These are phyloP conservation scores for Sylvia atricapilla DNA, from an alignment of 2,113 vertebrate species.

Conservation along the genomic window DNA sequence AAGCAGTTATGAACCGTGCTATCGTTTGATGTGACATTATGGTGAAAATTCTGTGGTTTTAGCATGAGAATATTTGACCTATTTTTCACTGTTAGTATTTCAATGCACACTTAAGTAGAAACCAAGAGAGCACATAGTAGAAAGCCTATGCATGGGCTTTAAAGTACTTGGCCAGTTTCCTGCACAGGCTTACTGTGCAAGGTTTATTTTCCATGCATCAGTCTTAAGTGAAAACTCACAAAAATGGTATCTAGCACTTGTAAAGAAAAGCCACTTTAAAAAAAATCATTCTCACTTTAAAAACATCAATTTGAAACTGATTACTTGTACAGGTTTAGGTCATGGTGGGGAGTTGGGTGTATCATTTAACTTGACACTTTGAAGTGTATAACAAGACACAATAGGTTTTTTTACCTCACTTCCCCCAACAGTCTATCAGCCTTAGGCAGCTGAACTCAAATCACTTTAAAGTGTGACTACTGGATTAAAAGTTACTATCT, in stretches of 20 bases:
- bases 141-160: neutral
- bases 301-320: neutral
- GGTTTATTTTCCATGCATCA: neutral
- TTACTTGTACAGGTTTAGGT: neutral
- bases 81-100: neutral
- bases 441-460: neutral
- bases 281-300: neutral
- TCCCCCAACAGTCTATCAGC: neutral
- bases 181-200: neutral
- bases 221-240: neutral
- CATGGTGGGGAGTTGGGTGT: accelerated
- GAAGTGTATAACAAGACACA: neutral
- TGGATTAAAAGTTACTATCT: neutral
- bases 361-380: neutral
- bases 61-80: neutral
- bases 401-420: neutral
- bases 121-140: neutral
- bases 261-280: neutral
- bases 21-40: neutral
- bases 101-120: neutral
- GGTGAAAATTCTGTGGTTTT: neutral
- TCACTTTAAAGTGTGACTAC: neutral
- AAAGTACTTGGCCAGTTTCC: neutral
- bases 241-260: neutral
- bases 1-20: neutral